Evolutionary conservation across 92 coral and sea anemone species (phyloP).

Genomic region (Actinostola sp.): DNA sequence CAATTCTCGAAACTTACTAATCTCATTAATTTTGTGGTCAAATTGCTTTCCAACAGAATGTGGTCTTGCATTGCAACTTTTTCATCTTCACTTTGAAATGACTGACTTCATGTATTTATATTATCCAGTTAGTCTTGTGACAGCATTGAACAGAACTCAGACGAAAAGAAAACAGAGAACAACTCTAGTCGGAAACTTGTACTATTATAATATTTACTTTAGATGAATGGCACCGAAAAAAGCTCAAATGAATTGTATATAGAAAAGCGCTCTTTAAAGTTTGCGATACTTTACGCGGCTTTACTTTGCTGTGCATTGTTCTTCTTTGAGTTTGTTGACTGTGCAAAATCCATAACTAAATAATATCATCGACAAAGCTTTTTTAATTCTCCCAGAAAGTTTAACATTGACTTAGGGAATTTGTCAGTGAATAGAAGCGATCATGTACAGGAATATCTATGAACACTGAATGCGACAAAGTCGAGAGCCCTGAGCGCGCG

Average conservation of each 20-base stretch:
- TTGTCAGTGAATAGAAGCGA: background rate
- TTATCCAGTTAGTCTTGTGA: no score
- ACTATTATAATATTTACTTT: background rate
- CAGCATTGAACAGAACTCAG: no score
- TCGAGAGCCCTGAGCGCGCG: background rate
- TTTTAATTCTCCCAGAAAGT: background rate
- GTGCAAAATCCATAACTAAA: slow-evolving; percentile 25
- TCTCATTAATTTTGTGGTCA: no score
- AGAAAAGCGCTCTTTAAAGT: background rate
- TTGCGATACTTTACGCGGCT: background rate
- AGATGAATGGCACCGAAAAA: slow-evolving; percentile 10
- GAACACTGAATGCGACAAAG: background rate
- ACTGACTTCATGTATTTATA: no score
- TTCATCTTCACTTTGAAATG: no score
- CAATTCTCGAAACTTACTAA: no score
- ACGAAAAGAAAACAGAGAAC: background rate
- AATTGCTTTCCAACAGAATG: no score
- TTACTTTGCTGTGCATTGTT: slow-evolving; percentile 1
- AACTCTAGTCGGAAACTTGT: background rate
- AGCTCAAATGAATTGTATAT: background rate
- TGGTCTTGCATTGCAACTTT: no score
- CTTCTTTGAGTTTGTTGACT: slow-evolving; percentile 15
- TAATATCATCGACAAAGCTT: background rate
- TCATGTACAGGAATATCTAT: background rate
- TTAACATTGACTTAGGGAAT: slow-evolving; percentile 13